Evolutionary conservation across 2,888 invertebrate species (phyloP), one percentile per base, ranked within the genome.

Genomic region (Oscheius sp.): DNA sequence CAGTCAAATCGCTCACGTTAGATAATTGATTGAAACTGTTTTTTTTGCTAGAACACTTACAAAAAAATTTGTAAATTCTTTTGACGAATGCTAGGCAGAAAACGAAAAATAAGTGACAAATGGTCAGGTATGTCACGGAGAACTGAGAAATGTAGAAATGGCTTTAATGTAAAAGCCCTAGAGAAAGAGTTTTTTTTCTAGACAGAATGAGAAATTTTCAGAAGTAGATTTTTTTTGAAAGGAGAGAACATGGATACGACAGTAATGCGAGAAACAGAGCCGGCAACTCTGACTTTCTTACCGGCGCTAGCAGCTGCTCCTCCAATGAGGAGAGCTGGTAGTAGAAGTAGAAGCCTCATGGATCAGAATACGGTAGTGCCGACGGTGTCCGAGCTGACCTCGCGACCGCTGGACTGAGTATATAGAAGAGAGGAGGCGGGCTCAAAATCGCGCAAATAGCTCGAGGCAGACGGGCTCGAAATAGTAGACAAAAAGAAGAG

Each of bases 381-480:
- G 55, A 56, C 43, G 56, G 25, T 29, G 68, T 68, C 68, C 68
- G 52, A 55, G 49, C 52, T 52, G 53, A 56, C 55, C 69, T 55
- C 55, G 56, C 69, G 55, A 41, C 55, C 69, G 69, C 55, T 55
- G 70, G 59, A 49, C 58, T 59, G 59, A 53, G 53, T 52, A 70
- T 52, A 49, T 58, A 59, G 70, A 53, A 53, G 58, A 59, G 59
- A 56, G 53, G 56, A 45, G 70, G 59, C 70, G 70, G 59, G 58
- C 58, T 49, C 70, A 59, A 70, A 70, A 52, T 58, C 59, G 70
- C 69, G 69, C 69, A 69, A 69, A 69, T 69, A 69, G 69, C 69
- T 56, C 55, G 69, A 69, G 69, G 69, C 66, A 52, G 69, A 41
- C 55, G 69, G 55, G 35, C 55, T 56, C 52, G 69, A 70, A 59